Evolutionary conservation across 1,140 invertebrate genomes (phyloP), one percentile per base, ranked within the genome.

Genomic region (Drosophila parvula): DNA sequence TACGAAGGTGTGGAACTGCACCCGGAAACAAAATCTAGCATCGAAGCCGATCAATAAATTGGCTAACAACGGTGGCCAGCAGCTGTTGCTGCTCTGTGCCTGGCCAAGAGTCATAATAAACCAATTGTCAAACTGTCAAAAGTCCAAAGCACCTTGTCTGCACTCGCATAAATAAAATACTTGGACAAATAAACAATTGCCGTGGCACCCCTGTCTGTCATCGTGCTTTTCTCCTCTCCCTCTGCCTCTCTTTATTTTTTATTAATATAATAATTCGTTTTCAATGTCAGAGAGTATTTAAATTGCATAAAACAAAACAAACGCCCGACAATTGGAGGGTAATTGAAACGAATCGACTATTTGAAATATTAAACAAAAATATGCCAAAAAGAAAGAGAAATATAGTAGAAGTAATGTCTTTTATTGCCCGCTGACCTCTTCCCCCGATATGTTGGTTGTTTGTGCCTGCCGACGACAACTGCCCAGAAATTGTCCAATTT

Each of bases 331-430:
- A 85, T 81, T 86, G 70, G 81, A 64, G 74, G 73, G 62, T 74
- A 82, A 82, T 81, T 81, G 79, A 81, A 78, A 81, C 79, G 76
- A 88, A 86, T 86, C 65, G 67, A 64, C 44, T 43, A 83, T 64
- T 83, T 78, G 74, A 88, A 51, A 71, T 88, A 88, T 88, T 79
- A 79, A 82, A 88, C 55, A 82, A 57, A 86, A 86, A 86, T 83
- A 79, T 86, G 83, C 67, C 83, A 79, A 88, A 77, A 63, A 68
- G 45, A 55, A 36, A 9, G 6, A 28, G 7, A 3, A 22, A 22
- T n/a, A 22, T 2, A 22, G 22, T 22, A 22, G 22, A 22, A 2
- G 22, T 22, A 12, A 70, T 59, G 32, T 77, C 63, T 77, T 83
- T 80, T 74, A 80, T 82, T 81, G 48, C 57, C 50, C 63, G 75